phyloP scores from a whole-genome alignment of 2,113 vertebrate genomes.

The Gymnogyps californianus region DNA sequence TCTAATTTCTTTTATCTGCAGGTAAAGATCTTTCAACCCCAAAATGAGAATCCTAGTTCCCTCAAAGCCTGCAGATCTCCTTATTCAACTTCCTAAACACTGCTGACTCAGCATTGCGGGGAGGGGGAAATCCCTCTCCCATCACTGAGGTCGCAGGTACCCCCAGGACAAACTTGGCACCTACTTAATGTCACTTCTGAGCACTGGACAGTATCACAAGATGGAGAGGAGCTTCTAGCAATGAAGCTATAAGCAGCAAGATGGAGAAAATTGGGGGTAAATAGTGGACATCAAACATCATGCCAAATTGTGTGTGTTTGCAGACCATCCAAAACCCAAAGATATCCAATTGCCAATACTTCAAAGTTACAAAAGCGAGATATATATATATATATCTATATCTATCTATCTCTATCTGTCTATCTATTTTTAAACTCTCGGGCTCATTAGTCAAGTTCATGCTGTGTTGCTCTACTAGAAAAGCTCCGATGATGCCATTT shows the following conservation, averaged over 20 bases:
- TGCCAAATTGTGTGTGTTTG: neutral
- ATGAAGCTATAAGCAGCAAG: neutral
- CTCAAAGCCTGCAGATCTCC: neutral
- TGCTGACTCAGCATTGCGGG: accelerated
- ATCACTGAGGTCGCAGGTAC: accelerated
- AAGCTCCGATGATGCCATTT: slow-evolving; percentile 15
- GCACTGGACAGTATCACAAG: accelerated
- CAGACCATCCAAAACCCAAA: neutral
- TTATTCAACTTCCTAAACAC: neutral
- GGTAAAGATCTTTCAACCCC: neutral
- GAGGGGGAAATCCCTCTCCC: neutral
- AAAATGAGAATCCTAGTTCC: neutral
- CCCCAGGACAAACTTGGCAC: neutral
- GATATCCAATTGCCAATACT: neutral
- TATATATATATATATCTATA: neutral
- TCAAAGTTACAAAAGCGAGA: neutral
- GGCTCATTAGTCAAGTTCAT: slow-evolving; percentile 58
- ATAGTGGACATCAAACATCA: neutral
- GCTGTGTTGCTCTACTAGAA: slow-evolving; percentile 38
- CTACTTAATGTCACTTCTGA: neutral
- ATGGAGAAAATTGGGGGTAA: neutral
- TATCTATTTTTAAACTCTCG: neutral
- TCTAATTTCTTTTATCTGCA: neutral
- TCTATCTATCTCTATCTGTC: too few species aligned
- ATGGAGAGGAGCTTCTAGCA: neutral